These are phyloP conservation scores for Mythimna pallens DNA, from an alignment of 2,888 invertebrate species.

Conservation along the genomic window DNA sequence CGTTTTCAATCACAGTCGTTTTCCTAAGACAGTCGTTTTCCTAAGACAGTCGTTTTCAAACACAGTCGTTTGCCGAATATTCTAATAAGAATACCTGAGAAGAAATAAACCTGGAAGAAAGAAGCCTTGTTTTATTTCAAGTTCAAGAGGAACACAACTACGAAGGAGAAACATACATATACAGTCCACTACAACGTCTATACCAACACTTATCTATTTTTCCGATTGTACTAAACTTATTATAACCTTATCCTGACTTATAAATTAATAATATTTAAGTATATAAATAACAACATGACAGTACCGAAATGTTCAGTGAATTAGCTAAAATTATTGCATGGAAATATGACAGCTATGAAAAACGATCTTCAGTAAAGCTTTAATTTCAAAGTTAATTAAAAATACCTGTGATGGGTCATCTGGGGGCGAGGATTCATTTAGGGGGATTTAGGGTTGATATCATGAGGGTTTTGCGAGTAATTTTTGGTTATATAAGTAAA, in stretches of 20 bases:
- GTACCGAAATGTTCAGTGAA: conserved; percentile 30
- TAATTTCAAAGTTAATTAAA: conserved; percentile 60
- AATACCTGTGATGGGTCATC: conserved; percentile 60
- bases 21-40: too few species aligned
- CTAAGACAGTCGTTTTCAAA: too few species aligned
- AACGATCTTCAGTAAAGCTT: conserved; percentile 45
- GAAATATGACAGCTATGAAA: conserved; percentile 52
- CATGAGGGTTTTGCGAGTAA: not conserved
- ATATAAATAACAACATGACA: conserved; percentile 35
- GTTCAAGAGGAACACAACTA: too few species aligned
- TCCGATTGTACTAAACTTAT: not conserved
- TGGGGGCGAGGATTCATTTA: conserved; percentile 27
- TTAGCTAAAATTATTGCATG: conserved; percentile 54
- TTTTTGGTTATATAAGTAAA: not conserved
- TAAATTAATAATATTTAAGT: conserved; percentile 19
- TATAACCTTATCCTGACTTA: not conserved
- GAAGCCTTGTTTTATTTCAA: too few species aligned
- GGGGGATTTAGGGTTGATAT: conserved; percentile 27
- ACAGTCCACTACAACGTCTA: too few species aligned
- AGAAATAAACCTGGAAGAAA: too few species aligned
- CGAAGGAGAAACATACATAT: too few species aligned
- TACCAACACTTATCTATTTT: not conserved
- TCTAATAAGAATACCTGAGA: too few species aligned
- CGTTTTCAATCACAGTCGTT: too few species aligned
- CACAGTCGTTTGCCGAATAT: too few species aligned